Conservation (phyloP, 2,797 vertebrate genomes). For the Zenarchopterus dispar region DNA sequence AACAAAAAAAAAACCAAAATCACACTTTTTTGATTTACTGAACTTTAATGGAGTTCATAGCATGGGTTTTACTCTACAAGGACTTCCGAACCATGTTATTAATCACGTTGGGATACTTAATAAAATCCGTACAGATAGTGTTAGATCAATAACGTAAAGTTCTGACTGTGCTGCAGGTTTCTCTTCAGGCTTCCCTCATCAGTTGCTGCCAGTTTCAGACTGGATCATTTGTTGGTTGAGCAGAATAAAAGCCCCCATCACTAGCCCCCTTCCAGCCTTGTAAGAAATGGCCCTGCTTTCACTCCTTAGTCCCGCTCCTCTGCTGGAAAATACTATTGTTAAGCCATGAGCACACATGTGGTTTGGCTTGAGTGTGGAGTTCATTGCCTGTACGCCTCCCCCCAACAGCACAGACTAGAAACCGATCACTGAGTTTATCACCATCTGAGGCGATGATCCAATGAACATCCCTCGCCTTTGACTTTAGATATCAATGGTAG, state of each 20-base stretch:
- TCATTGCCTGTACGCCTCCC: slow-evolving; percentile 60
- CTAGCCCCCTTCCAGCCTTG: slow-evolving; percentile 46
- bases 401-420: slow-evolving; percentile 11
- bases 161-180: slow-evolving; percentile 52
- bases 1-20: too few relatives aligned
- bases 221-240: slow-evolving; percentile 52
- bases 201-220: slow-evolving; percentile 36
- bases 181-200: slow-evolving; percentile 41
- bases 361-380: slow-evolving; percentile 47
- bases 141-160: too few relatives aligned
- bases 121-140: too few relatives aligned
- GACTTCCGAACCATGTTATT: too few relatives aligned
- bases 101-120: too few relatives aligned
- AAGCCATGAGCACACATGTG: slow-evolving; percentile 51
- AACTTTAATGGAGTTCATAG: too few relatives aligned
- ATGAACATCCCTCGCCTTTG: slow-evolving; percentile 24
- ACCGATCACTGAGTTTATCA: slow-evolving; percentile 27
- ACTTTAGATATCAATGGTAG: too few relatives aligned
- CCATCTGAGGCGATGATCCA: slow-evolving; percentile 40
- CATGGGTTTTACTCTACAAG: too few relatives aligned
- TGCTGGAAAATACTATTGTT: slow-evolving; percentile 59
- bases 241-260: slow-evolving; percentile 53
- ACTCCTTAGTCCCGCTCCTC: slow-evolving; percentile 50
- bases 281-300: slow-evolving; percentile 63
- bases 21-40: too few relatives aligned